A percentile compares a stretch with the other conserved stretches of the same genome.
phyloP scores from a whole-genome alignment of 1,140 invertebrate species.

The Littorina saxatilis region DNA sequence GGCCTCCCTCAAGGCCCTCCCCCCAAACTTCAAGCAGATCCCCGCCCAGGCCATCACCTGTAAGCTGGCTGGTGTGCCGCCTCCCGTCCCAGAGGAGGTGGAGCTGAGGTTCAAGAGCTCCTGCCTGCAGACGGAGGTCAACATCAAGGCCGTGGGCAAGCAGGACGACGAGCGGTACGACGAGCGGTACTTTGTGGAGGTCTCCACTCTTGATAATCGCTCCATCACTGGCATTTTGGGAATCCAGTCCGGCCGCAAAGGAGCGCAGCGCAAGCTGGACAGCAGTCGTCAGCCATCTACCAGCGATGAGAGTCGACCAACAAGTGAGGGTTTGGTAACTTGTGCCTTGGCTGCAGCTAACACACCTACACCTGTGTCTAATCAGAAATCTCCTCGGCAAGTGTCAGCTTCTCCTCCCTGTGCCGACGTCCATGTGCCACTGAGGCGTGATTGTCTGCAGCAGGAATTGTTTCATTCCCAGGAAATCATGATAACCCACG shows the following conservation, averaged over 20 bases:
- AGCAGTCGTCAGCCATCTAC: no score
- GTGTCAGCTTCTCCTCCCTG: no score
- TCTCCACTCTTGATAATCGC: background rate
- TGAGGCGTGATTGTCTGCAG: background rate
- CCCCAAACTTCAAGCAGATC: constrained; percentile 20
- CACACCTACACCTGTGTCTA: no score
- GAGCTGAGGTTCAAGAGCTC: background rate
- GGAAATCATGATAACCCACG: background rate
- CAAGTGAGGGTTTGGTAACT: no score
- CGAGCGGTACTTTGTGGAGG: background rate
- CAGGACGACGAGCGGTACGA: background rate
- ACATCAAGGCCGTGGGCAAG: background rate
- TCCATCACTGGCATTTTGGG: background rate
- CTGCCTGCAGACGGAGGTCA: background rate
- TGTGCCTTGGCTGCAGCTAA: background rate
- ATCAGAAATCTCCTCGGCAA: no score
- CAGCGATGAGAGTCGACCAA: no score
- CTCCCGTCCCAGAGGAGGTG: background rate
- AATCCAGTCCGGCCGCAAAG: no score
- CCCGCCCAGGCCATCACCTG: constrained; percentile 14
- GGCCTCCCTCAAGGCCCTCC: constrained; percentile 32
- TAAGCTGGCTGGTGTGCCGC: constrained; percentile 12
- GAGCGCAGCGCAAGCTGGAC: no score
- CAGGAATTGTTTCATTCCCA: background rate
- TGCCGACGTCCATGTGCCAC: no score